phyloP scores from a whole-genome alignment of 1,140 invertebrate species.

The Homalodisca vitripennis region DNA sequence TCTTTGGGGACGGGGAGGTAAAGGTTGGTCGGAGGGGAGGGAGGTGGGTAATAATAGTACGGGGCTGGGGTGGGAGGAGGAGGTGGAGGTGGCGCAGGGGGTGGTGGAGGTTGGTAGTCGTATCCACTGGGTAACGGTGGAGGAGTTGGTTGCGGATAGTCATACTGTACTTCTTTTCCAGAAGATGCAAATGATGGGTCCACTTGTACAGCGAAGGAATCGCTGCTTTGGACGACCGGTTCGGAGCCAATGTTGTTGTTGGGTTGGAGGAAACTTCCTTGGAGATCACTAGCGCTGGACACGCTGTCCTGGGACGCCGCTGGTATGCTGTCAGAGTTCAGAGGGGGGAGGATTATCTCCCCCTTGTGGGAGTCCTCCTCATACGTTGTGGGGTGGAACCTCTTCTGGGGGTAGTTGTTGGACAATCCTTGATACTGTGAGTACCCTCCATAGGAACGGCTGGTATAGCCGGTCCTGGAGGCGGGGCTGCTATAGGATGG shows the following conservation, averaged over 20 bases:
- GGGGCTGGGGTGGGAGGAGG: neutral
- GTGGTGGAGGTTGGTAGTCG: constrained; percentile 9
- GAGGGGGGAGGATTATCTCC: neutral
- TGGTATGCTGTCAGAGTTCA: neutral
- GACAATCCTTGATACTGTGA: too few species aligned
- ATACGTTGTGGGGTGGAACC: neutral
- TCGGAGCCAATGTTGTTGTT: too few species aligned
- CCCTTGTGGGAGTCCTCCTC: neutral
- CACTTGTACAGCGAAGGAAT: too few species aligned
- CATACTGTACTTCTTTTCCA: neutral
- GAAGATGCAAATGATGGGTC: neutral
- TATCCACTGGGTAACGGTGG: neutral
- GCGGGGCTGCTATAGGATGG: too few species aligned
- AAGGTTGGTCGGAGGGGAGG: neutral
- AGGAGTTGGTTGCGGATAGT: neutral
- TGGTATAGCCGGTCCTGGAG: too few species aligned
- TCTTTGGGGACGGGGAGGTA: constrained; percentile 18
- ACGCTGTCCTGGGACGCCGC: neutral
- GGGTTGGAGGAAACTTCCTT: too few species aligned
- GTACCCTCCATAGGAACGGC: too few species aligned
- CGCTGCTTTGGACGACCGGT: too few species aligned
- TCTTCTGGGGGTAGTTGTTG: constrained; percentile 3
- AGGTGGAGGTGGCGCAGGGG: constrained; percentile 9
- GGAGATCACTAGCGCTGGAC: neutral
- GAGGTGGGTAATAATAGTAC: constrained; percentile 3